Evolutionary conservation across 1,140 invertebrate genomes (phyloP).

Genomic region (Meteorus sp.): DNA sequence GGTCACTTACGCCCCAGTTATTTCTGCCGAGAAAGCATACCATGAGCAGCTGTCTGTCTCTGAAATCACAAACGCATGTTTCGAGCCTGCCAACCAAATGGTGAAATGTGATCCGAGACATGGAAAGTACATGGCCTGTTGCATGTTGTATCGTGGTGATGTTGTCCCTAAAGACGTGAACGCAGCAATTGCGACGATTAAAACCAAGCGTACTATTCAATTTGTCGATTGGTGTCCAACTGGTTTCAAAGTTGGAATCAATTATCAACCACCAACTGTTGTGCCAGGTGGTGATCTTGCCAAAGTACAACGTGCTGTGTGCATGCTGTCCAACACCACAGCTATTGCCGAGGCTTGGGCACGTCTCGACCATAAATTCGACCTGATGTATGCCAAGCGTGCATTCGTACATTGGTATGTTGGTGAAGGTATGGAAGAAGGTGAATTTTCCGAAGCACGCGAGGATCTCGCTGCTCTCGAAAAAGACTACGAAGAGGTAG

Average conservation of each 20-base stretch:
- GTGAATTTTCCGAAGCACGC: slow-evolving; percentile 83
- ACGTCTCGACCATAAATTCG: slow-evolving; percentile 80
- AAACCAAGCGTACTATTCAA: slow-evolving; percentile 83
- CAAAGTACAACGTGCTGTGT: slow-evolving; percentile 73
- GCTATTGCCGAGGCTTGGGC: slow-evolving; percentile 80
- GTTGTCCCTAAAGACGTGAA: slow-evolving; percentile 81
- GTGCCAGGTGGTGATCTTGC: slow-evolving; percentile 81
- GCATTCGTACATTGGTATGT: slow-evolving; percentile 88
- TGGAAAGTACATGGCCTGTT: slow-evolving; percentile 90
- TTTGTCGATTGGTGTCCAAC: too few species aligned
- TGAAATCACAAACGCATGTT: slow-evolving; percentile 88
- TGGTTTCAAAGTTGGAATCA: too few species aligned
- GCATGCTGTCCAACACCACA: slow-evolving; percentile 83
- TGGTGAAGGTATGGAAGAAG: slow-evolving; percentile 85
- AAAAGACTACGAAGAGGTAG: slow-evolving; percentile 79
- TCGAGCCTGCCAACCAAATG: slow-evolving; percentile 90
- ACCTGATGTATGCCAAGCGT: slow-evolving; percentile 81
- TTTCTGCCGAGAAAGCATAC: slow-evolving; percentile 85
- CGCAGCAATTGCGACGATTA: slow-evolving; percentile 82
- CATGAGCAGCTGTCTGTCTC: slow-evolving; percentile 81
- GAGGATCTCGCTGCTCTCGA: slow-evolving; percentile 86
- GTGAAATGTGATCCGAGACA: slow-evolving; percentile 89
- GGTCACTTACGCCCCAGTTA: slow-evolving; percentile 83
- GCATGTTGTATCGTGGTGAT: slow-evolving; percentile 78
- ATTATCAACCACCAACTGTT: slow-evolving; percentile 78